These are phyloP conservation scores for Cantharis flavilabris DNA, from an alignment of 2,888 invertebrate species.

Conservation along the genomic window DNA sequence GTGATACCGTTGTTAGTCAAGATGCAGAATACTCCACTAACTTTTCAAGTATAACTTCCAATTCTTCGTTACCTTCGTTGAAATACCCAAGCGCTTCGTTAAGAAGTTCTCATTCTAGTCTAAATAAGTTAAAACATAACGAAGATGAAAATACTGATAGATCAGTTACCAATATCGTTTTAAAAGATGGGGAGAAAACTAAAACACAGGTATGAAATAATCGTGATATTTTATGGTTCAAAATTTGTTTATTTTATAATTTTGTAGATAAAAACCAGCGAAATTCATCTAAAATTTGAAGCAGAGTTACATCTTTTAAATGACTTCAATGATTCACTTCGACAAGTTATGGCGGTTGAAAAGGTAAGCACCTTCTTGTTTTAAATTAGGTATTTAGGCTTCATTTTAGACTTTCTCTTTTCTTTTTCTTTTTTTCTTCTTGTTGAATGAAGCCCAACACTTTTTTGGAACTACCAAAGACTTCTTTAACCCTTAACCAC, in stretches of 20 bases:
- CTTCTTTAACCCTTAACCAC: too few species aligned
- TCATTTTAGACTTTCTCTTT: too few species aligned
- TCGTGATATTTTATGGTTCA: neutral
- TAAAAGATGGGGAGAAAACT: conserved; percentile 31
- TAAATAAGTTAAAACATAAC: neutral
- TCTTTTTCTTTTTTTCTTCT: too few species aligned
- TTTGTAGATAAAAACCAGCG: conserved; percentile 52
- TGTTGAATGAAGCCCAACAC: too few species aligned
- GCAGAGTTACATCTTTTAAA: conserved; percentile 65
- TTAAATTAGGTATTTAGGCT: neutral
- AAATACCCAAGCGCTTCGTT: conserved; percentile 18
- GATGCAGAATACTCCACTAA: conserved; percentile 16
- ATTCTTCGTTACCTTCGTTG: conserved; percentile 9
- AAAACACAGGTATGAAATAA: conserved; percentile 23
- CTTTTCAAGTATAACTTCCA: conserved; percentile 8
- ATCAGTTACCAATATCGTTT: conserved; percentile 7
- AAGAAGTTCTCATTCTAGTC: conserved; percentile 6
- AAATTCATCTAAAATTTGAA: conserved; percentile 63
- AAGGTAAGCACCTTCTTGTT: conserved; percentile 44
- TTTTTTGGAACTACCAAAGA: too few species aligned
- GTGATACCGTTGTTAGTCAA: neutral
- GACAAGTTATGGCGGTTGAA: conserved; percentile 62
- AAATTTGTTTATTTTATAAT: conserved; percentile 9
- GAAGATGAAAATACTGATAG: neutral
- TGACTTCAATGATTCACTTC: conserved; percentile 63